Base-by-base conservation (phyloP, 2,113 vertebrate species). In the Micronycteris hirsuta region DNA sequence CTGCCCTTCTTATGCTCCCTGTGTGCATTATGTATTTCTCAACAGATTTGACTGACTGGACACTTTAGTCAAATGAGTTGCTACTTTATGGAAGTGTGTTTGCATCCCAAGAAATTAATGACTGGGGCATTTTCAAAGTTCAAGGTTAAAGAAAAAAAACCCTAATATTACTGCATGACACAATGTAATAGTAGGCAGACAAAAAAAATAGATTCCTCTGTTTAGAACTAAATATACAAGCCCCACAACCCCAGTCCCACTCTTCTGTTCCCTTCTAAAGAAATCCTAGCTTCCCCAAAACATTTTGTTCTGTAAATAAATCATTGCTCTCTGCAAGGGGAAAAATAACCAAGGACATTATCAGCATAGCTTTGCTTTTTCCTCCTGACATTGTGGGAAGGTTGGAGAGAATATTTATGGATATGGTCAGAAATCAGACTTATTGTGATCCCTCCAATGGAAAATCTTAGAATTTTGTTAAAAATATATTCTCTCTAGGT, bases 281-380 rank as follows among this genome's bases (percentile, higher is more conserved):
- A 63, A 91, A 93, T 89, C 19, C 20, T 94, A 77, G 10, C 61
- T 94, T 93, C 26, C 77, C 22, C 54, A 78, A 94, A 94, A 95
- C 10, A 68, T 85, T 87, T 86, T 80, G 43, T 49, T 71, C 77
- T 77, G 71, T 73, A 92, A 92, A 83, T 89, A 95, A 82, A 77
- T 54, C 20, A 78, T 19, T 63, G 17, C n/a, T 88, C 4, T 88
- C 70, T 90, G 36, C 17, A 70, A 47, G 10, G n/a, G 14, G 43
- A 86, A 78, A 86, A 77, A 83, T 77, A 95, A 74, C 61, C 28
- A 91, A 96, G 5, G 73, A 0, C 28, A 68, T 82, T 56, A 67
- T 91, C 71, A 45, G 14, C 20, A 15, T 33, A 58, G 38, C 19
- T 78, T 94, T 71, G 17, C 38, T 92, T 93, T 52, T 52, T 33